phyloP scores from a whole-genome alignment of 2,888 invertebrate species.

The Disparrhopalites patrizii region DNA sequence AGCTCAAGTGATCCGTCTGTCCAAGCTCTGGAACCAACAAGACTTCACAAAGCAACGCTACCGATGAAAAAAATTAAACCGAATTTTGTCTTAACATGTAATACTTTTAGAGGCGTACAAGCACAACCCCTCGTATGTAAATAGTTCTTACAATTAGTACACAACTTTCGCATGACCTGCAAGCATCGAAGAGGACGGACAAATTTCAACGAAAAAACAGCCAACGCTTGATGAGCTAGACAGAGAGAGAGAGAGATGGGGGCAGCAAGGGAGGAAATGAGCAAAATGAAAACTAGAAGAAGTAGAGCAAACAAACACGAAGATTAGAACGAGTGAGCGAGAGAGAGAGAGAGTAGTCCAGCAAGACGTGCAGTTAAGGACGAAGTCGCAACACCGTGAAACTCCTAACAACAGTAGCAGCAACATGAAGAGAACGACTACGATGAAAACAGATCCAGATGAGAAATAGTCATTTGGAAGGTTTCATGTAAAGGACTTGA shows the following conservation, averaged over 20 bases:
- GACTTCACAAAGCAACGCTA: too few species aligned
- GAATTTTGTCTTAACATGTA: too few species aligned
- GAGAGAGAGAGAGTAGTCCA: not conserved
- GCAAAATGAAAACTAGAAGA: not conserved
- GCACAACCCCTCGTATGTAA: too few species aligned
- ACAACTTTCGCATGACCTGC: not conserved
- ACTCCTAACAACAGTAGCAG: not conserved
- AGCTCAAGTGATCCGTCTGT: too few species aligned
- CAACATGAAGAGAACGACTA: not conserved
- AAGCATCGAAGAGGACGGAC: not conserved
- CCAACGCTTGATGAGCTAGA: too few species aligned
- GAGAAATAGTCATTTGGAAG: not conserved
- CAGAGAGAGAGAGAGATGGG: constrained; percentile 2
- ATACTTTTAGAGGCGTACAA: too few species aligned
- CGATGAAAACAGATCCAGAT: not conserved
- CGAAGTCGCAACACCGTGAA: not conserved
- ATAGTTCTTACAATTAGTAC: not conserved
- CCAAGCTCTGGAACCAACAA: too few species aligned
- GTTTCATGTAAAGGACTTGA: too few species aligned
- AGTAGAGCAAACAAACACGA: not conserved
- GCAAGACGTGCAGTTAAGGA: not conserved
- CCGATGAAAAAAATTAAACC: too few species aligned
- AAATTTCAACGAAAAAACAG: too few species aligned
- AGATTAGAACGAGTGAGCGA: not conserved
- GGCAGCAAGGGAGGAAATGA: not conserved